Conservation (phyloP, 2,888 invertebrate genomes). For the Ormyrus pomaceus region DNA sequence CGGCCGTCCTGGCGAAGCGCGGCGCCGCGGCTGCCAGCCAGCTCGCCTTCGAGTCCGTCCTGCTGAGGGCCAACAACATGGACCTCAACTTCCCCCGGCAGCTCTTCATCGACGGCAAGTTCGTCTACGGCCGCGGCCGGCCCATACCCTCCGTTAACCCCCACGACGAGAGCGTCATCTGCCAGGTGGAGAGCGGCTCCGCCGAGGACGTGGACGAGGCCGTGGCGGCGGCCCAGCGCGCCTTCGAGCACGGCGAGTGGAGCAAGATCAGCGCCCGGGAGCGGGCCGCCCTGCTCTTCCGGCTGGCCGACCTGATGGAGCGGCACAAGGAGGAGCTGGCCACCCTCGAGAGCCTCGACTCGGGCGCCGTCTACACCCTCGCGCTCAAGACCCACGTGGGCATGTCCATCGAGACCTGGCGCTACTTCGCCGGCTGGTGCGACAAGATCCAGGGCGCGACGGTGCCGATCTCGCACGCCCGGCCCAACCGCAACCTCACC, state of each 20-base stretch:
- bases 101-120: constrained; percentile 93
- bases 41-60: constrained; percentile 85
- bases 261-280: constrained; percentile 95
- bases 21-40: constrained; percentile 76
- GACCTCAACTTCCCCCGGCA: constrained; percentile 92
- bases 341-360: constrained; percentile 94
- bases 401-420: constrained; percentile 98
- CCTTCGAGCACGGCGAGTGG: constrained; percentile 94
- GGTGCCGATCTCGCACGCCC: constrained; percentile 93
- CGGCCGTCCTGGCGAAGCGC: constrained; percentile 83
- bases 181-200: constrained; percentile 85
- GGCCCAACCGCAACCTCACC: constrained; percentile 93
- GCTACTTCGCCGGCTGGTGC: constrained; percentile 97
- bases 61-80: constrained; percentile 88
- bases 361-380: constrained; percentile 97
- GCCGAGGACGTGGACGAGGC: constrained; percentile 90
- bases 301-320: constrained; percentile 96
- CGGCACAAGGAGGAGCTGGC: constrained; percentile 95
- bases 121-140: constrained; percentile 85
- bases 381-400: constrained; percentile 97
- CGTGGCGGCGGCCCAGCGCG: constrained; percentile 90
- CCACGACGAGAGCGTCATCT: constrained; percentile 87
- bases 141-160: constrained; percentile 85
- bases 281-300: constrained; percentile 88
- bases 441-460: constrained; percentile 96